A percentile compares a stretch with the other conserved stretches of the same genome.
Conservation (phyloP, 2,797 vertebrate species). For the Poeciliopsis infans region DNA sequence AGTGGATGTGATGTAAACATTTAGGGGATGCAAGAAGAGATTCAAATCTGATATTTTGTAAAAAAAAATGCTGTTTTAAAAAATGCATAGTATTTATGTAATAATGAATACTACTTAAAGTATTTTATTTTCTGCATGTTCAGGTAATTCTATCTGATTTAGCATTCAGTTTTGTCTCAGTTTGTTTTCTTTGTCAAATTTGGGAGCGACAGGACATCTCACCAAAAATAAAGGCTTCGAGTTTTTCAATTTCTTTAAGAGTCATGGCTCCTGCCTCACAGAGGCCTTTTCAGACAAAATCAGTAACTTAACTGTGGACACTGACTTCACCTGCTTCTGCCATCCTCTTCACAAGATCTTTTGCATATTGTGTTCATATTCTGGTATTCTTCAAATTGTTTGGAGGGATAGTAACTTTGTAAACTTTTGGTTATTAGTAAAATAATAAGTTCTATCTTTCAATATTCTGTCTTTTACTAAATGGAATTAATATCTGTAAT, state of each 20-base stretch:
- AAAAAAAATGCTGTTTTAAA: neutral
- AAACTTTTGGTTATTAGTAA: neutral
- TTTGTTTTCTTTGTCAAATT: neutral
- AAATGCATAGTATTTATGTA: neutral
- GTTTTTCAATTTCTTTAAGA: no score
- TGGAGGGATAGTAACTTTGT: neutral
- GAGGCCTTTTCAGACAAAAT: no score
- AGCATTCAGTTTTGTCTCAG: neutral
- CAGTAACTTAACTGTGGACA: neutral
- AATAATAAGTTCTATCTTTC: neutral
- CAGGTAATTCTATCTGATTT: neutral
- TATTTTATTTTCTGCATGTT: neutral
- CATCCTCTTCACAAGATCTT: neutral
- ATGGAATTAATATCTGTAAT: neutral
- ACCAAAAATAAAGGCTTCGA: no score
- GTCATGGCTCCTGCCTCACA: no score
- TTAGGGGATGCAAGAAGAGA: neutral
- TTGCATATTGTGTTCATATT: neutral
- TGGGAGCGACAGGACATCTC: no score
- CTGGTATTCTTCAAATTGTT: neutral
- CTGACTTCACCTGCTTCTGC: neutral
- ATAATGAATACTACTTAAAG: neutral
- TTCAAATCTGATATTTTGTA: neutral
- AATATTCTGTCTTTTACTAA: neutral
- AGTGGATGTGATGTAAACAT: neutral